A percentile compares a stretch with the other conserved stretches of the same genome.
phyloP scores from a whole-genome alignment of 53 echinoderm and acorn worm genomes.

The Luidia sarsii region DNA sequence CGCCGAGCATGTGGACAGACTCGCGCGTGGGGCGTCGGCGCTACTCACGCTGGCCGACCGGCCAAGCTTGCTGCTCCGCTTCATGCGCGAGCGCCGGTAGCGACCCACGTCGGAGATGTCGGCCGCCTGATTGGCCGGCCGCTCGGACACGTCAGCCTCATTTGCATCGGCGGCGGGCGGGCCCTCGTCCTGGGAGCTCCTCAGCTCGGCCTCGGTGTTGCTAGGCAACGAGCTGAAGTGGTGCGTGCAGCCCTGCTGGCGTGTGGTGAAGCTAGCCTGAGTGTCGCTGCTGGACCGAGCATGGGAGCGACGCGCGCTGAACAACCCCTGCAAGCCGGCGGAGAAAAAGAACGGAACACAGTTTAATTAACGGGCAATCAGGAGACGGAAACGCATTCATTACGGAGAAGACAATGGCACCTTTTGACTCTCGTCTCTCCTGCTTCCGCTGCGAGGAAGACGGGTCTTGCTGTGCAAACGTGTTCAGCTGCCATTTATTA shows the following conservation, averaged over 20 bases:
- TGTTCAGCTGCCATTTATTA: no score
- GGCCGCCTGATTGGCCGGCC: constrained; percentile 51
- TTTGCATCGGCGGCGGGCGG: constrained; percentile 38
- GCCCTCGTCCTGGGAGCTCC: constrained; percentile 49
- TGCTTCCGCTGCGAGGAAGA: no score
- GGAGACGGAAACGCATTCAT: not conserved
- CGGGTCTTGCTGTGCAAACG: no score
- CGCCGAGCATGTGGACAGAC: constrained; percentile 29
- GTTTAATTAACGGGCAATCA: constrained; percentile 11
- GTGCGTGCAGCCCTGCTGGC: constrained; percentile 2
- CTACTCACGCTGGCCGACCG: constrained; percentile 49
- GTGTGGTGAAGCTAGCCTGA: not conserved
- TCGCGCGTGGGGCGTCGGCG: constrained; percentile 32
- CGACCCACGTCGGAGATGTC: constrained; percentile 61
- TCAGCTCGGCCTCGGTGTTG: constrained; percentile 28
- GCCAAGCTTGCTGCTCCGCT: constrained; percentile 39
- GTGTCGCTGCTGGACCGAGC: not conserved
- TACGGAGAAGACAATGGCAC: not conserved
- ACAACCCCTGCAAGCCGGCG: constrained; percentile 16
- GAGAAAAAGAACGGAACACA: not conserved
- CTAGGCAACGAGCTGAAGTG: constrained; percentile 29
- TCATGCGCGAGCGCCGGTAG: constrained; percentile 66
- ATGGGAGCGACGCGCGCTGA: constrained; percentile 9
- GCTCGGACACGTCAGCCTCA: constrained; percentile 31
- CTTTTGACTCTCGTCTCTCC: no score